phyloP scores from a whole-genome alignment of 2,797 vertebrate genomes.

The Pipistrellus nathusii region DNA sequence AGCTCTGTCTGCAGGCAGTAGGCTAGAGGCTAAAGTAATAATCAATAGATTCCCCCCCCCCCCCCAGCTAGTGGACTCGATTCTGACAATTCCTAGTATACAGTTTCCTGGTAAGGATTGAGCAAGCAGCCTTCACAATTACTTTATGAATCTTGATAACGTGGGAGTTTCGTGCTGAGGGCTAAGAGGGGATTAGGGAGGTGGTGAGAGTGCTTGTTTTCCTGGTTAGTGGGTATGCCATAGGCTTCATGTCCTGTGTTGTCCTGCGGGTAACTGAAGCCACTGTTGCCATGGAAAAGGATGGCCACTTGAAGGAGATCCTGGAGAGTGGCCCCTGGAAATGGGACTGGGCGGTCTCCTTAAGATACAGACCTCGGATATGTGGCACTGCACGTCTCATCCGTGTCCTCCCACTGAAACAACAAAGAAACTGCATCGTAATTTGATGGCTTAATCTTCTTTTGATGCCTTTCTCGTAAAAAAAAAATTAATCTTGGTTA shows the following conservation, averaged over 20 bases:
- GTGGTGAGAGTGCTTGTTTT: slow-evolving; percentile 44
- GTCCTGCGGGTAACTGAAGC: slow-evolving; percentile 55
- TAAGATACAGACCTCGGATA: neutral
- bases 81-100: neutral
- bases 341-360: neutral
- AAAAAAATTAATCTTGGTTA: slow-evolving; percentile 22
- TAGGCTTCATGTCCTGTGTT: slow-evolving; percentile 31
- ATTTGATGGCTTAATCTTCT: slow-evolving; percentile 5
- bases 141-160: slow-evolving; percentile 30
- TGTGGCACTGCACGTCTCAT: neutral
- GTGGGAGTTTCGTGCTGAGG: neutral
- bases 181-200: neutral
- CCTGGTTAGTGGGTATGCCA: neutral
- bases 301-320: slow-evolving; percentile 21
- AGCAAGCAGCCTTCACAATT: slow-evolving; percentile 2
- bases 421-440: slow-evolving; percentile 9
- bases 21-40: neutral
- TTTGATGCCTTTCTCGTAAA: slow-evolving; percentile 20
- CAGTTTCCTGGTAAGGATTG: neutral
- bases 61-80: slow-evolving; percentile 11
- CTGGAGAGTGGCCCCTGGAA: slow-evolving; percentile 30
- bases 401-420: slow-evolving; percentile 16
- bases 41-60: no score
- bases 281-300: slow-evolving; percentile 48
- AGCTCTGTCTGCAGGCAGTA: neutral